These are phyloP conservation scores for Chrysolina oricalcia DNA, from an alignment of 2,888 invertebrate species.

Conservation along the genomic window DNA sequence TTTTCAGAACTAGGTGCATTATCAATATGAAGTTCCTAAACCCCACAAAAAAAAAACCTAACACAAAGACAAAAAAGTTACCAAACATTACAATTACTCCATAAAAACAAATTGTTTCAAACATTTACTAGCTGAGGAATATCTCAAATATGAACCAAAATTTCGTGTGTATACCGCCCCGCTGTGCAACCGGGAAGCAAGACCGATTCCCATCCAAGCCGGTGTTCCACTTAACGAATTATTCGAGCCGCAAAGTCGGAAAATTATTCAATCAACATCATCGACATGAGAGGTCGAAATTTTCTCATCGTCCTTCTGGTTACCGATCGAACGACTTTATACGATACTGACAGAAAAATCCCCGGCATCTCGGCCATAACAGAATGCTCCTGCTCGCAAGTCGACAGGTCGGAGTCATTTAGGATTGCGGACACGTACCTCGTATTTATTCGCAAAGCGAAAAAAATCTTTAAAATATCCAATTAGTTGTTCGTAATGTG, in stretches of 20 bases:
- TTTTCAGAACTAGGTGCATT: too few species aligned
- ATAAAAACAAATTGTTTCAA: too few species aligned
- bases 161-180: too few species aligned
- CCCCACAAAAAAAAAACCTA: too few species aligned
- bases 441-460: slow-evolving; percentile 66
- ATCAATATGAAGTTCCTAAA: too few species aligned
- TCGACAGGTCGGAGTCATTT: slow-evolving; percentile 59
- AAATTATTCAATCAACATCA: slow-evolving; percentile 44
- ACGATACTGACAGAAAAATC: slow-evolving; percentile 58
- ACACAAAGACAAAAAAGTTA: too few species aligned
- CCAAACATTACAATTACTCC: too few species aligned
- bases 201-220: background rate
- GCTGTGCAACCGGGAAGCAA: too few species aligned
- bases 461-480: slow-evolving; percentile 68
- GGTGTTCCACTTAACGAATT: slow-evolving; percentile 4
- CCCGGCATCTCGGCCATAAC: slow-evolving; percentile 52
- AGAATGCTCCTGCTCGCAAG: slow-evolving; percentile 59
- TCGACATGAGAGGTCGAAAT: slow-evolving; percentile 40
- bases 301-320: slow-evolving; percentile 41
- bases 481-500: slow-evolving; percentile 68
- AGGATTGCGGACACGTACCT: slow-evolving; percentile 66
- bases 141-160: too few species aligned
- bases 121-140: too few species aligned
- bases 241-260: slow-evolving; percentile 27
- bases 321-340: slow-evolving; percentile 52